These are phyloP conservation scores for Lapara coniferarum DNA, from an alignment of 2,888 invertebrate genomes.

Conservation along the genomic window DNA sequence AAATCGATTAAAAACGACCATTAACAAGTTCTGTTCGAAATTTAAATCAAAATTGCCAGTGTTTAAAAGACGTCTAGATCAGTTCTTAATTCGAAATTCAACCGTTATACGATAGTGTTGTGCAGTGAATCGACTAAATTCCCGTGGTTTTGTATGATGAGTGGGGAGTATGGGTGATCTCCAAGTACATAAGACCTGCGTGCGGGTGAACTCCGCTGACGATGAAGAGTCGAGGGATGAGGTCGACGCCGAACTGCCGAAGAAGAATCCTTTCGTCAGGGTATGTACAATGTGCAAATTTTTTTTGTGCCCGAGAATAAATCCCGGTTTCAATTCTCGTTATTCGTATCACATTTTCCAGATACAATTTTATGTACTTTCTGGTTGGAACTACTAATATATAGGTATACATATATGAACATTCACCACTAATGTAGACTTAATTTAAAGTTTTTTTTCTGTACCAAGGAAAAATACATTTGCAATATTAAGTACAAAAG, in stretches of 20 bases:
- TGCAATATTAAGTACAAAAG: too few species aligned
- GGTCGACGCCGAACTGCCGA: constrained; percentile 73
- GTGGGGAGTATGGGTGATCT: constrained; percentile 76
- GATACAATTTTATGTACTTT: too few species aligned
- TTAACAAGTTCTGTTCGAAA: constrained; percentile 1
- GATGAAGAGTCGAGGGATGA: constrained; percentile 75
- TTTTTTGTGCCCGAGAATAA: neutral
- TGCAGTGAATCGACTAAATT: neutral
- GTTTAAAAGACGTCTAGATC: neutral
- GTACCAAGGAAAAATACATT: too few species aligned
- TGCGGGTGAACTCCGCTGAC: constrained; percentile 74
- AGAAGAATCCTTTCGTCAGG: constrained; percentile 76
- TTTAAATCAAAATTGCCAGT: neutral
- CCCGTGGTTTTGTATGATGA: constrained; percentile 61
- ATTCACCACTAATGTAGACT: too few species aligned
- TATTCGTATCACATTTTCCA: too few species aligned
- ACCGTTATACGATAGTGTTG: constrained; percentile 5
- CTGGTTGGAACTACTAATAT: too few species aligned
- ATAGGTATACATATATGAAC: too few species aligned
- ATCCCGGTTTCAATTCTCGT: too few species aligned
- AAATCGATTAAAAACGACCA: constrained; percentile 17
- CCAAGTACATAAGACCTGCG: constrained; percentile 75
- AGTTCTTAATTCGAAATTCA: neutral
- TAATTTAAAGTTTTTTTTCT: too few species aligned
- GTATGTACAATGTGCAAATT: constrained; percentile 54